phyloP scores from a whole-genome alignment of 1,140 invertebrate species.

The Cherax quadricarinatus region DNA sequence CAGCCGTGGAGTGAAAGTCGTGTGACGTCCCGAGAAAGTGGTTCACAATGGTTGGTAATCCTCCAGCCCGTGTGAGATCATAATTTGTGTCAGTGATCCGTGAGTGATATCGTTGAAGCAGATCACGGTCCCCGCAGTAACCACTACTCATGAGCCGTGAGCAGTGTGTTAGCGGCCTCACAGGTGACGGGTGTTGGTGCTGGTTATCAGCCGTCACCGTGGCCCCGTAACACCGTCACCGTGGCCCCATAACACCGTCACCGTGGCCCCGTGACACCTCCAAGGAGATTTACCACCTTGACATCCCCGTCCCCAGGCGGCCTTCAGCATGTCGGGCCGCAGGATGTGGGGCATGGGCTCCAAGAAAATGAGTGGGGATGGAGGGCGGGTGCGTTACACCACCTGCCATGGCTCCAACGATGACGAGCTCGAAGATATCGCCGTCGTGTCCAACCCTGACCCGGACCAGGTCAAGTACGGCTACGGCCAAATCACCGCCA shows the following conservation, averaged over 20 bases:
- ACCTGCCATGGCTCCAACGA: constrained; percentile 71
- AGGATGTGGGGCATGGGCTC: constrained; percentile 50
- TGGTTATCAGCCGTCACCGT: neutral
- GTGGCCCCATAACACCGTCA: neutral
- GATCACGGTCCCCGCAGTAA: neutral
- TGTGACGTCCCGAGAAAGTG: neutral
- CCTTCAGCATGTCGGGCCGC: constrained; percentile 45
- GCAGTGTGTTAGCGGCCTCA: neutral
- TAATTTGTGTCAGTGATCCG: neutral
- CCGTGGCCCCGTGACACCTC: neutral
- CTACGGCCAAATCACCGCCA: constrained; percentile 79
- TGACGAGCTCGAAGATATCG: constrained; percentile 87
- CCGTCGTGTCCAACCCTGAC: constrained; percentile 82
- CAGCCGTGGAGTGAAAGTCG: too few species aligned
- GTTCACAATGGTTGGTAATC: neutral
- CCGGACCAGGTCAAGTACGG: constrained; percentile 81
- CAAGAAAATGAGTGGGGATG: constrained; percentile 47
- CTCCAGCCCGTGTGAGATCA: neutral
- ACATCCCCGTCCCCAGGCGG: neutral
- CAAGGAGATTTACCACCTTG: neutral
- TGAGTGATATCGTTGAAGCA: neutral
- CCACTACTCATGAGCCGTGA: constrained; percentile 1
- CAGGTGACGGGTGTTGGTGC: neutral
- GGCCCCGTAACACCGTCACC: neutral
- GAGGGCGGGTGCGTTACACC: constrained; percentile 41